phyloP scores from a whole-genome alignment of 2,888 invertebrate genomes.

The Poecilus cupreus region DNA sequence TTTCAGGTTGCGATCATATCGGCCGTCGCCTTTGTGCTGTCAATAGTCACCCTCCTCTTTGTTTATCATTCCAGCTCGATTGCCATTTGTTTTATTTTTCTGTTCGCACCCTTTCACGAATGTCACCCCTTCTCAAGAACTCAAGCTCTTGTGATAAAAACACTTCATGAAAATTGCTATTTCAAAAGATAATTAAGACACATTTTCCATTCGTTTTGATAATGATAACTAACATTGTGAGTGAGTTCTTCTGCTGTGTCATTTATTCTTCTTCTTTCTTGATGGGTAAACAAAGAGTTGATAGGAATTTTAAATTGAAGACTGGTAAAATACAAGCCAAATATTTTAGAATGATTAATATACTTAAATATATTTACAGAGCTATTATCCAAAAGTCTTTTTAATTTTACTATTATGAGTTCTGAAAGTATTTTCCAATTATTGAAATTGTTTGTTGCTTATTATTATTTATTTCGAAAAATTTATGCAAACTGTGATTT shows the following conservation, averaged over 20 bases:
- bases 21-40: not conserved
- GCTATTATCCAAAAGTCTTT: too few relatives aligned
- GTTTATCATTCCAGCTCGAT: slow-evolving; percentile 37
- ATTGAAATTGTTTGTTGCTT: too few relatives aligned
- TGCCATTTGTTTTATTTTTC: slow-evolving; percentile 35
- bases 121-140: slow-evolving; percentile 11
- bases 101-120: slow-evolving; percentile 29
- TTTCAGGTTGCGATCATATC: not conserved
- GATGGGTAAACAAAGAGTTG: not conserved
- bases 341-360: not conserved
- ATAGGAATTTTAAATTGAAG: not conserved
- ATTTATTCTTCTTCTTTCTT: too few relatives aligned
- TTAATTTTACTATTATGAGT: too few relatives aligned
- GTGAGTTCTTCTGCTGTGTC: not conserved
- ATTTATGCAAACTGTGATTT: too few relatives aligned
- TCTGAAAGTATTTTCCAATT: too few relatives aligned
- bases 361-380: too few relatives aligned
- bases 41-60: slow-evolving; percentile 22
- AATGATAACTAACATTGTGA: slow-evolving; percentile 35
- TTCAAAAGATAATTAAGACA: slow-evolving; percentile 49
- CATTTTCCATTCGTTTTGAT: slow-evolving; percentile 27
- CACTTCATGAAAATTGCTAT: slow-evolving; percentile 50
- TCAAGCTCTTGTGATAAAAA: slow-evolving; percentile 30
- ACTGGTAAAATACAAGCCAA: too few relatives aligned
- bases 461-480: too few relatives aligned